These are phyloP conservation scores for Andricus grossulariae DNA, from an alignment of 1,140 invertebrate species.

Conservation along the genomic window DNA sequence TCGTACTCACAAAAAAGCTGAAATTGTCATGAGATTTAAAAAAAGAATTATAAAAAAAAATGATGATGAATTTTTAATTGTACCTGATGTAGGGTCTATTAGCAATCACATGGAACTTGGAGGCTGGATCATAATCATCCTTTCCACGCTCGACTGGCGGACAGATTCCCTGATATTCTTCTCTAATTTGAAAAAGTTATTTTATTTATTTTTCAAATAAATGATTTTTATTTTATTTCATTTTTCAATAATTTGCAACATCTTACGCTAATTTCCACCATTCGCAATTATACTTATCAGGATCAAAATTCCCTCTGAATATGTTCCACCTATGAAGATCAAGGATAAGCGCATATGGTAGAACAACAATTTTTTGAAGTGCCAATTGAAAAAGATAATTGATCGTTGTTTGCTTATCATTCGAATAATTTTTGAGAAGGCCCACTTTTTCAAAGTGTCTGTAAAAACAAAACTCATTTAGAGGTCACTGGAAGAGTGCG, in stretches of 20 bases:
- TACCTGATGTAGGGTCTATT: background rate
- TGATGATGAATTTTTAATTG: background rate
- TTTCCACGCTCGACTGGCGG: background rate
- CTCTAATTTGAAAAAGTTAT: background rate
- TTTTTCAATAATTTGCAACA: background rate
- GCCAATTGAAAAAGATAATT: conserved; percentile 26
- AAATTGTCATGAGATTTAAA: background rate
- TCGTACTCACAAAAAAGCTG: conserved; percentile 12
- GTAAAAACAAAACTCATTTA: background rate
- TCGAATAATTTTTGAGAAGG: background rate
- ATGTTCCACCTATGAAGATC: conserved; percentile 22
- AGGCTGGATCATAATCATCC: background rate
- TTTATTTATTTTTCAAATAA: background rate
- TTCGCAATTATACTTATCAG: background rate
- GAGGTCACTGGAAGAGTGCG: background rate
- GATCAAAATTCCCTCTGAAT: background rate
- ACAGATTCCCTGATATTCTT: background rate
- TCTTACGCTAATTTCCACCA: background rate
- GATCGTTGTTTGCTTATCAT: background rate
- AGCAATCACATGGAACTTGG: conserved; percentile 1
- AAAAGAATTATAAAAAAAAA: too few relatives aligned
- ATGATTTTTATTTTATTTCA: background rate
- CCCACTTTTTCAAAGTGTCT: conserved; percentile 7
- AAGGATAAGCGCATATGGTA: conserved; percentile 1
- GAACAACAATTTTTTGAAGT: conserved; percentile 15